Conservation (phyloP, 2,888 invertebrate genomes). For the Lacanobia oleracea region DNA sequence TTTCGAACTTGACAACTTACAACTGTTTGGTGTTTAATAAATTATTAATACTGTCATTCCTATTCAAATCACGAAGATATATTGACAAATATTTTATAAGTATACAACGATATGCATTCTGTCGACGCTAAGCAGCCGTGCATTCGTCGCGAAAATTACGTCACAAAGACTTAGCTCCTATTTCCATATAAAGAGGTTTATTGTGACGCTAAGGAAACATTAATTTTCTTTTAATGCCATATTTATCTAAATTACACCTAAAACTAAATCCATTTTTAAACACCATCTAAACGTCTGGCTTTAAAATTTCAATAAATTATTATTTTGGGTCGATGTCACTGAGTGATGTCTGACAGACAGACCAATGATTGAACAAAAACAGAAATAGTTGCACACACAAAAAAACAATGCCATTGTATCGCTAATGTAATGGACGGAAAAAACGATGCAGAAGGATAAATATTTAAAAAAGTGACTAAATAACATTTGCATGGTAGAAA, state of each 20-base stretch:
- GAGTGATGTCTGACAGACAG: conserved; percentile 85
- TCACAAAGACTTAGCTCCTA: conserved; percentile 24
- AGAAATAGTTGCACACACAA: conserved; percentile 72
- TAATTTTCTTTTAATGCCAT: conserved; percentile 34
- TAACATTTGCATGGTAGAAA: conserved; percentile 72
- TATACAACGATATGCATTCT: conserved; percentile 36
- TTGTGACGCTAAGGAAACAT: conserved; percentile 23
- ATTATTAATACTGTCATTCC: conserved; percentile 10
- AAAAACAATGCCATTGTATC: conserved; percentile 81
- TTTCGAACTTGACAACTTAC: conserved; percentile 5
- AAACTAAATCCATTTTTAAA: conserved; percentile 30
- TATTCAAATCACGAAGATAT: conserved; percentile 25
- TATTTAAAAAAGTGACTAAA: conserved; percentile 70
- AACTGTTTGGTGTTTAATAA: neutral
- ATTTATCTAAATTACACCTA: conserved; percentile 27
- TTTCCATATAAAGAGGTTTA: conserved; percentile 35
- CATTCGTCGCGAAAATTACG: conserved; percentile 29
- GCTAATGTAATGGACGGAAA: conserved; percentile 74
- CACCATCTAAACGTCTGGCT: conserved; percentile 55
- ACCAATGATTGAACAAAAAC: conserved; percentile 80
- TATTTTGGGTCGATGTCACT: conserved; percentile 86
- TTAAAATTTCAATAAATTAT: conserved; percentile 83
- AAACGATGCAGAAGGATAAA: conserved; percentile 76
- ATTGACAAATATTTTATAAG: conserved; percentile 5
- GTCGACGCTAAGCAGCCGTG: neutral